Evolutionary conservation across 2,888 invertebrate genomes (phyloP), one percentile per base, ranked within the genome.

Genomic region (Archips crataeganus): DNA sequence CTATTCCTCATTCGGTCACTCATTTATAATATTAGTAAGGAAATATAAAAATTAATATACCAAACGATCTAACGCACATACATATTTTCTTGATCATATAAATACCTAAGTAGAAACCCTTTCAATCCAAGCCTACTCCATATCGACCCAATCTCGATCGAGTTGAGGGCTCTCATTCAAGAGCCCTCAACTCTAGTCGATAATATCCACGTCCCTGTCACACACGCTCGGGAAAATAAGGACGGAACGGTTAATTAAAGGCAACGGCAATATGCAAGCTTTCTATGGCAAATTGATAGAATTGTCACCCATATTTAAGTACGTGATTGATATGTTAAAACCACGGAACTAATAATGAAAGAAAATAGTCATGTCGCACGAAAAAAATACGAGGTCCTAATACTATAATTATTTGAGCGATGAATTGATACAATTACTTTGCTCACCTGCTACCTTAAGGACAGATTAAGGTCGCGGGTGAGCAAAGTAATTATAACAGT

Each of bases 81-180:
- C 45, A 11, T 45, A 45, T 45, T 57, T 57, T 6, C 57, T 32
- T 4, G 32, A 57, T 32, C 23, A 23, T 23, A 54, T 54, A 62
- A 51, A 70, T 70, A 70, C 45, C 42, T 64, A 59, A 70, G 57
- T 47, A 36, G 57, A 63, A 62, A 63, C 70, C 70, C 64, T 64
- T 64, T 59, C 15, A 63, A 60, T 60, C 57, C 54, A 59, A 70
- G 57, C 57, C 34, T 63, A 59, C 70, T 70, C 63, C 57, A 59
- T 70, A 42, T 34, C 63, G 59, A 64, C 63, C 70, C 70, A 70
- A 64, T 64, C 64, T 70, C 15, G 23, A 23, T 39, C 61, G 13
- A n/a, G n/a, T n/a, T 23, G 54, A 70, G 70, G 23, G 64, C 70
- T 11, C 51, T 64, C 70, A 9, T 34, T 64, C 57, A 54, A 70